Evolutionary conservation across 1,140 invertebrate genomes (phyloP), one percentile per base, ranked within the genome.

Genomic region (Drosophila prosaltans): DNA sequence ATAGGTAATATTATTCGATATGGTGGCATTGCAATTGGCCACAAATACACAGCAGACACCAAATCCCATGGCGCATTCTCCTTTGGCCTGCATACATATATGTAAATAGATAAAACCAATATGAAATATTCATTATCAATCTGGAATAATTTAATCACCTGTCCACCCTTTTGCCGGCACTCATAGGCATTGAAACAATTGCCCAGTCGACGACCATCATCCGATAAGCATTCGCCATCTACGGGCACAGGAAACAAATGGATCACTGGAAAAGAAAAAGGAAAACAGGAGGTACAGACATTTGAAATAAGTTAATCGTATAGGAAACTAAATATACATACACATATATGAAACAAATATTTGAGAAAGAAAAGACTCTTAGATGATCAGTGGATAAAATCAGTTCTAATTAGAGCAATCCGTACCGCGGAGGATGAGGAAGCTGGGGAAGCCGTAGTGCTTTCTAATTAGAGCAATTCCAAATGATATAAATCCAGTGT

Each of bases 31-130:
- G 90, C 97, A 97, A 5, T 94, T 95, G 70, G 95, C 94, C 69
- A 95, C 95, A 96, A 97, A 97, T 30, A 97, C 94, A 92, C 97
- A 98, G 88, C 97, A 98, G n/a, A 97, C 96, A 1, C 97, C 97
- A 71, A 97, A 96, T 7, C 97, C 96, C 67, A 96, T 94, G 0
- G 97, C 96, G 82, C 97, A 97, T 66, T 95, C 94, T 1, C 97
- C 97, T 9, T 95, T 93, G 0, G 96, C 95, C 62, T 51, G 45
- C 16, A 3, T 6, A 5, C 2, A 24, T 8, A 48, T 45, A 30
- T 45, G 2, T 45, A 45, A 0, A 45, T 21, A 40, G 10, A 40
- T 11, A 11, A 40, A 40, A 40, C 11, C 9, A 40, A 1, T 40
- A 40, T 40, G 2, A 40, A 40, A 11, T 3, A 36, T 36, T 1